These are phyloP conservation scores for Helogale parvula DNA, from an alignment of 2,113 vertebrate species.

Conservation along the genomic window DNA sequence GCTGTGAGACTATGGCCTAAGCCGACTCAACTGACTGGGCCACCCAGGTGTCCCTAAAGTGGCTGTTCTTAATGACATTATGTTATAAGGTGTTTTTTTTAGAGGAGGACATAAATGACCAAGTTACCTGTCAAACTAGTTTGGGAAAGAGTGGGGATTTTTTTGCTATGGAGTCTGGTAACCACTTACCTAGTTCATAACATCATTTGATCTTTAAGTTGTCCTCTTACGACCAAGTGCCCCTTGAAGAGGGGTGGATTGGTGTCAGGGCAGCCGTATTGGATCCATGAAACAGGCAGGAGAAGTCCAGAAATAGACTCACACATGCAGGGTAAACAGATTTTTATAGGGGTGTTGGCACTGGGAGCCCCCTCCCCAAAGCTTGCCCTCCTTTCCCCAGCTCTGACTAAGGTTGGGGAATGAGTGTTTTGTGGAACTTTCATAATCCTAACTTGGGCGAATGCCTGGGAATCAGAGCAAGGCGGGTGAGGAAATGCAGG, in stretches of 20 bases:
- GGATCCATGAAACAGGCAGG: not conserved
- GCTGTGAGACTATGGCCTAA: too few species aligned
- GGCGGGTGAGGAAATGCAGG: not conserved
- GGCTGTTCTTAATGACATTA: not conserved
- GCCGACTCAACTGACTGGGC: too few species aligned
- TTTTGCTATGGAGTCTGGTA: not conserved
- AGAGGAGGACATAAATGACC: not conserved
- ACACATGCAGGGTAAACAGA: not conserved
- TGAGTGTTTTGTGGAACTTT: not conserved
- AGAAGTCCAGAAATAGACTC: not conserved
- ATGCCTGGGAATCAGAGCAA: not conserved
- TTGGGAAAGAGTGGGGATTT: not conserved
- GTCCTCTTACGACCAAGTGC: not conserved
- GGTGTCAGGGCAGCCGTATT: not conserved
- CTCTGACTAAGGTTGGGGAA: not conserved
- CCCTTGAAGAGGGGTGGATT: not conserved
- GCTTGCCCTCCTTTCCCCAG: not conserved
- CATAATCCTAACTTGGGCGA: not conserved
- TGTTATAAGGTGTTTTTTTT: not conserved
- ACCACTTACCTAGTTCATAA: not conserved
- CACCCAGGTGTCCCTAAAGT: too few species aligned
- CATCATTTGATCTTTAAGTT: not conserved
- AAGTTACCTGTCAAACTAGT: not conserved
- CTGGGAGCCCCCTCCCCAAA: fast-evolving
- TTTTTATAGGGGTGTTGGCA: not conserved